A percentile compares a stretch with the other conserved stretches of the same genome.
Conservation (phyloP, 1,140 invertebrate genomes). For the Agrilus planipennis region DNA sequence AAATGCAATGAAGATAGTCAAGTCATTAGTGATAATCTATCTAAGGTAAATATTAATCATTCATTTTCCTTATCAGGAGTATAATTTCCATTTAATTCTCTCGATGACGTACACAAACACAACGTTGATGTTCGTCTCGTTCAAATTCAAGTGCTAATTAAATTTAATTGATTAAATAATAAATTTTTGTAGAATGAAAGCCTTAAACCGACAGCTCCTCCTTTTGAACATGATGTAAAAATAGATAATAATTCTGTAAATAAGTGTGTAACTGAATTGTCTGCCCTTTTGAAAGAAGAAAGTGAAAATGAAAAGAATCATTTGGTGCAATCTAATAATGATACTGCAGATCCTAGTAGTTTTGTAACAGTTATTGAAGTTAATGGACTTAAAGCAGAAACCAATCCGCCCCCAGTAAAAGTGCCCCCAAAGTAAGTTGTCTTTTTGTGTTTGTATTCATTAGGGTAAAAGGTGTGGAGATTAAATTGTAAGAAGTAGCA, state of each 20-base stretch:
- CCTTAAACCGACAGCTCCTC: conserved; percentile 12
- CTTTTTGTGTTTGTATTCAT: no score
- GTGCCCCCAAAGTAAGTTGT: conserved; percentile 27
- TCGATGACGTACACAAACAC: no score
- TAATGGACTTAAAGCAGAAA: conserved; percentile 46
- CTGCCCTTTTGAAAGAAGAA: conserved; percentile 36
- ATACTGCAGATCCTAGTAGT: conserved; percentile 49
- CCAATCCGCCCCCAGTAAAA: conserved; percentile 16
- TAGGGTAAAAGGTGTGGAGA: no score
- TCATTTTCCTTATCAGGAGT: no score
- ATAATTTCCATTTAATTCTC: no score
- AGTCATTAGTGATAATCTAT: conserved; percentile 26
- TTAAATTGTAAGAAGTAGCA: no score
- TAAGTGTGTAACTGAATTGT: conserved; percentile 54
- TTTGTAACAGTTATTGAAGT: conserved; percentile 85
- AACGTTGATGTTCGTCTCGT: no score
- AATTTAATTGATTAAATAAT: no score
- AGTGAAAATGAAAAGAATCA: conserved; percentile 27
- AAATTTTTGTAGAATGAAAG: background rate
- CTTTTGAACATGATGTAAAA: conserved; percentile 25
- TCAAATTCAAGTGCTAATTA: no score
- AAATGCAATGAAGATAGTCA: conserved; percentile 18
- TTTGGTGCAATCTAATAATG: conserved; percentile 4
- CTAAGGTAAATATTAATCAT: conserved; percentile 27
- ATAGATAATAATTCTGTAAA: conserved; percentile 42